phyloP scores from a whole-genome alignment of 1,140 invertebrate genomes.

The Drosophila leontia region DNA sequence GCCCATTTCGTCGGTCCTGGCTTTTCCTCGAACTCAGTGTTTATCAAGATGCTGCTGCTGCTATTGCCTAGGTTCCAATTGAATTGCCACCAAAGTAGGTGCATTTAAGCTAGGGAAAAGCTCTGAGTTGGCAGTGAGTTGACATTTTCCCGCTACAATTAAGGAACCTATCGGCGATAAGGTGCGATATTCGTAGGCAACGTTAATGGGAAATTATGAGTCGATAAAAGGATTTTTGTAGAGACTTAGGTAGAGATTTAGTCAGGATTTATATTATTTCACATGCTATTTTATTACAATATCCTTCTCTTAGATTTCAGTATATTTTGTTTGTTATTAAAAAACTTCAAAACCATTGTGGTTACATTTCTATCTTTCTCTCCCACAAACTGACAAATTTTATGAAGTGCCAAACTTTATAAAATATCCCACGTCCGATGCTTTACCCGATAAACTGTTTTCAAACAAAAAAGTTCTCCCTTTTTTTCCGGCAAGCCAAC shows the following conservation, averaged over 20 bases:
- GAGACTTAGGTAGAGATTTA: neutral
- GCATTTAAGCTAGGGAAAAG: slow-evolving; percentile 26
- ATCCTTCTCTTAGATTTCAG: neutral
- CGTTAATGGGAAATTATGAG: neutral
- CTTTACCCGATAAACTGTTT: slow-evolving; percentile 14
- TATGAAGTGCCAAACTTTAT: slow-evolving; percentile 18
- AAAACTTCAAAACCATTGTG: neutral
- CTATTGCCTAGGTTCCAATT: slow-evolving; percentile 29
- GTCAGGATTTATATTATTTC: neutral
- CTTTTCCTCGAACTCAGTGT: slow-evolving; percentile 3
- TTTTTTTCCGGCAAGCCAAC: neutral
- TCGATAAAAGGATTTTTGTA: neutral
- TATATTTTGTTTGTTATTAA: neutral
- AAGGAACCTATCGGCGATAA: slow-evolving; percentile 11
- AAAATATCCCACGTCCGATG: slow-evolving; percentile 1
- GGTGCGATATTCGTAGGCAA: neutral
- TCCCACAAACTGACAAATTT: neutral
- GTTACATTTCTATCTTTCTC: neutral
- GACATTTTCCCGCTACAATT: slow-evolving; percentile 1
- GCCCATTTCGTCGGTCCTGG: slow-evolving; percentile 9
- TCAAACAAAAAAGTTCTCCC: slow-evolving; percentile 1
- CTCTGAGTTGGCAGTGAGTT: neutral
- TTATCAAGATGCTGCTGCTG: slow-evolving; percentile 45
- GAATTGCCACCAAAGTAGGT: slow-evolving; percentile 31
- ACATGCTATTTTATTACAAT: neutral